Base-by-base conservation (phyloP, 2,797 vertebrate species). In the Percopsis omiscomaycus region DNA sequence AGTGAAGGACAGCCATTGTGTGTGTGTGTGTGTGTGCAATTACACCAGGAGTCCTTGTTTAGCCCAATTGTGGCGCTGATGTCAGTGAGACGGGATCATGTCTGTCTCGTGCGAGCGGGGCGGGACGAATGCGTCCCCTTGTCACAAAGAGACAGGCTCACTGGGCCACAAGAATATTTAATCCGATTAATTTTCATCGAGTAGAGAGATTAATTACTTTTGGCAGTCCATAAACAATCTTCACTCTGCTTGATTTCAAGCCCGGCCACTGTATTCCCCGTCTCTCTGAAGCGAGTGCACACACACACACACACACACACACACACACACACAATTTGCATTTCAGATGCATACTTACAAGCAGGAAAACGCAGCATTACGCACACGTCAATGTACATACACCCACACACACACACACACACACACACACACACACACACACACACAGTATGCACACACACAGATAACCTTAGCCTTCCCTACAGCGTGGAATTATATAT, bases 211-310 rank as follows among this genome's bases (percentile, higher is more conserved):
- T 84, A 91, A 92, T 92, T 89, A 86, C 87, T 88, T 87, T 87
- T 90, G 88, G 84, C 89, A 89, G 85, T 79, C 80, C 83, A 89
- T 86, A 90, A 92, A 91, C 90, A 89, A 87, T 88, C 86, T 90
- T 78, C 78, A 73, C 73, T 82, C 71, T 57, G 80, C 68, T 84
- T 87, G 79, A 88, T 82, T 87, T 89, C 74, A 71, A 78, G 81
- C 82, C 82, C 75, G 86, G 78, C 68, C 74, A 77, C 71, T 78
- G 75, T 6, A 8, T 37, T 37, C 8, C 62, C 67, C 75, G 71
- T 42, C 66, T 51, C 61, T 79, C 61, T 77, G 55, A 82, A 76
- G 70, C 71, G 75, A 65, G 68, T 55, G 73, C 68, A 57, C 11
- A 44, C 30, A 45, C 58, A 44, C 45, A 48, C 59, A 0, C 51